Evolutionary conservation across 2,888 invertebrate species (phyloP).

Genomic region (Antitype chi): DNA sequence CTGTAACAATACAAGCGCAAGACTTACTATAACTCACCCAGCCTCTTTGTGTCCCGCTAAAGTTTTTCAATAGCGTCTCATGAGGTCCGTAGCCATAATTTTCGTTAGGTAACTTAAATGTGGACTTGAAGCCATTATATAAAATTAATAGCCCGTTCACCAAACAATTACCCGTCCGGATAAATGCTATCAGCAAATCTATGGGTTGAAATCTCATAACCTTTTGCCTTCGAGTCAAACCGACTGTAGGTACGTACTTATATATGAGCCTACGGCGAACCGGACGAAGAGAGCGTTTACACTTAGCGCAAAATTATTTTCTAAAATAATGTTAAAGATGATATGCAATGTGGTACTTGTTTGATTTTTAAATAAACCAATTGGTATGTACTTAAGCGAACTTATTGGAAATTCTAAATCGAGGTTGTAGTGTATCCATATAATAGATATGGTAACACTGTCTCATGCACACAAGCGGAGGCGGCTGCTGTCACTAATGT

Average conservation of each 20-base stretch:
- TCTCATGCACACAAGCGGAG: no score
- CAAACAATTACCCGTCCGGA: slow-evolving; percentile 88
- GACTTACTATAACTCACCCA: slow-evolving; percentile 72
- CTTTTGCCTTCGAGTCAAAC: slow-evolving; percentile 87
- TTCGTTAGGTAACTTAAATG: slow-evolving; percentile 84
- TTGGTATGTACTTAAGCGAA: slow-evolving; percentile 8
- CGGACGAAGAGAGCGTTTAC: slow-evolving; percentile 72
- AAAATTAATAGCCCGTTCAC: slow-evolving; percentile 87
- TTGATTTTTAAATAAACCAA: slow-evolving; percentile 7
- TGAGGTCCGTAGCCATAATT: slow-evolving; percentile 79
- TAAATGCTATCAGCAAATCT: slow-evolving; percentile 89
- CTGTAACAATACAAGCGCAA: slow-evolving; percentile 67
- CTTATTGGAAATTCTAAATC: slow-evolving; percentile 13
- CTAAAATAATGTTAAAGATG: slow-evolving; percentile 11
- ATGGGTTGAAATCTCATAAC: slow-evolving; percentile 88
- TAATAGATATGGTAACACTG: no score
- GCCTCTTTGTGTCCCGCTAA: slow-evolving; percentile 77
- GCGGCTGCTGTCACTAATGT: no score
- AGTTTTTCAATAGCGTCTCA: slow-evolving; percentile 81
- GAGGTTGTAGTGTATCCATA: no score
- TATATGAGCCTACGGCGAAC: slow-evolving; percentile 54
- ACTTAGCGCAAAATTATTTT: slow-evolving; percentile 59
- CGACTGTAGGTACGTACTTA: slow-evolving; percentile 67
- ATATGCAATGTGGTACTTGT: background rate
- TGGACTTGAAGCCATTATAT: slow-evolving; percentile 85